These are phyloP conservation scores for Steinernema feltiae DNA, from an alignment of 1,140 invertebrate genomes.

Conservation along the genomic window DNA sequence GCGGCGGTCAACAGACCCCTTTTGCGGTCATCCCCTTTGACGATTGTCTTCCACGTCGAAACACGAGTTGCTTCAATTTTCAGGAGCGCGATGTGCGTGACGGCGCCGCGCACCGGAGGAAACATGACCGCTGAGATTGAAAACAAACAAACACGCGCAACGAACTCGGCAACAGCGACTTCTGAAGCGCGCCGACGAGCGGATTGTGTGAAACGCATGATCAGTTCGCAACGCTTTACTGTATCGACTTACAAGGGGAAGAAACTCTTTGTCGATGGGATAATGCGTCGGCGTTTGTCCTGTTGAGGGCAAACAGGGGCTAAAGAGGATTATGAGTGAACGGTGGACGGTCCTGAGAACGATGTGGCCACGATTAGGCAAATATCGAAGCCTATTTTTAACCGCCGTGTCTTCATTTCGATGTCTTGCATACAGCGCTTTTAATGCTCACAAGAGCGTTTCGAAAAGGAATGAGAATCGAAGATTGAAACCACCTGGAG, in stretches of 20 bases:
- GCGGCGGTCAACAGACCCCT: constrained; percentile 2
- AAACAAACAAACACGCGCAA: background rate
- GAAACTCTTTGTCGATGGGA: constrained; percentile 13
- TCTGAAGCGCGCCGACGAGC: background rate
- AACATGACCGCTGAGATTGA: background rate
- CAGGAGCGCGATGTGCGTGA: too few relatives aligned
- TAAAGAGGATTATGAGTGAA: background rate
- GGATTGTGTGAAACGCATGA: constrained; percentile 11
- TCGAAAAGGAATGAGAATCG: too few relatives aligned
- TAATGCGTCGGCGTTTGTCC: background rate
- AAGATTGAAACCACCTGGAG: too few relatives aligned
- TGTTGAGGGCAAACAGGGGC: constrained; percentile 1
- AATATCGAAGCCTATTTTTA: too few relatives aligned
- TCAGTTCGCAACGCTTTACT: background rate
- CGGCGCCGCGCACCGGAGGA: background rate
- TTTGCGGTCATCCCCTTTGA: background rate
- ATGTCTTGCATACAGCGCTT: too few relatives aligned
- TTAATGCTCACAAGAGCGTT: too few relatives aligned
- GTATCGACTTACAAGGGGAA: constrained; percentile 1
- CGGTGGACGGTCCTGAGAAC: background rate
- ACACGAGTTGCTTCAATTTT: background rate
- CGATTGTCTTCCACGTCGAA: background rate
- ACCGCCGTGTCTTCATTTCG: too few relatives aligned
- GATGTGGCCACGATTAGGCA: too few relatives aligned
- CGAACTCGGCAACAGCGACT: background rate